Percentiles rank a stretch among this genome's conserved stretches.
These are phyloP conservation scores for Altica lythri DNA, from an alignment of 2,888 invertebrate genomes.

Conservation along the genomic window DNA sequence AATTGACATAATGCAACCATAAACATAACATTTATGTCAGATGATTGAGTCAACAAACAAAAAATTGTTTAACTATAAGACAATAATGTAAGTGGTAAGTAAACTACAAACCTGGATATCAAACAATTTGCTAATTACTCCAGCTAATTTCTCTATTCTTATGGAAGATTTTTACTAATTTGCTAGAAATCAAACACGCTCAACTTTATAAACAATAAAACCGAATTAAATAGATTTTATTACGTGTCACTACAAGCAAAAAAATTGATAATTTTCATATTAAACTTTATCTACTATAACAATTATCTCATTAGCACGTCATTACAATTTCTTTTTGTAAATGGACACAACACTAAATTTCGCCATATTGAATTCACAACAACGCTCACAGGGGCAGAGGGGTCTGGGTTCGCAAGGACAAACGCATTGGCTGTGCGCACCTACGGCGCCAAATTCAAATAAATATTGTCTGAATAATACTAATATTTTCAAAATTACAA, in stretches of 20 bases:
- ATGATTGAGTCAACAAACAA: slow-evolving; percentile 31
- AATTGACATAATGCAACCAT: slow-evolving; percentile 42
- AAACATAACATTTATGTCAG: slow-evolving; percentile 43
- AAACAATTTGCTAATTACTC: slow-evolving; percentile 26
- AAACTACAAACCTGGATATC: slow-evolving; percentile 31
- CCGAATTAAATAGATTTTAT: slow-evolving; percentile 29
- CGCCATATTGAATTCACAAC: slow-evolving; percentile 71
- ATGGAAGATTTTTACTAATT: slow-evolving; percentile 49
- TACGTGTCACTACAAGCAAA: slow-evolving; percentile 33
- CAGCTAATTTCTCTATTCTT: slow-evolving; percentile 49
- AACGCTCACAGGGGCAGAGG: slow-evolving; percentile 66
- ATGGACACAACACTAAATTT: slow-evolving; percentile 66
- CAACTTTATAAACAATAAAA: slow-evolving; percentile 32
- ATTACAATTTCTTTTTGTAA: slow-evolving; percentile 46
- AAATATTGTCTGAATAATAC: no score
- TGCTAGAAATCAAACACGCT: slow-evolving; percentile 46
- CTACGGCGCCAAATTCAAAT: slow-evolving; percentile 21
- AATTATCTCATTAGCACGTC: slow-evolving; percentile 35
- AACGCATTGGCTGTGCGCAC: slow-evolving; percentile 50
- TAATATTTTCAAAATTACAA: no score
- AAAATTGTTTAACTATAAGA: slow-evolving; percentile 18
- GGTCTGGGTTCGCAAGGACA: slow-evolving; percentile 61
- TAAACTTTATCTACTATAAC: slow-evolving; percentile 26
- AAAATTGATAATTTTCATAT: slow-evolving; percentile 30
- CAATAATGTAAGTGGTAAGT: slow-evolving; percentile 13